Base-by-base conservation (phyloP, 2,888 invertebrate genomes). In the Blomia tropicalis region DNA sequence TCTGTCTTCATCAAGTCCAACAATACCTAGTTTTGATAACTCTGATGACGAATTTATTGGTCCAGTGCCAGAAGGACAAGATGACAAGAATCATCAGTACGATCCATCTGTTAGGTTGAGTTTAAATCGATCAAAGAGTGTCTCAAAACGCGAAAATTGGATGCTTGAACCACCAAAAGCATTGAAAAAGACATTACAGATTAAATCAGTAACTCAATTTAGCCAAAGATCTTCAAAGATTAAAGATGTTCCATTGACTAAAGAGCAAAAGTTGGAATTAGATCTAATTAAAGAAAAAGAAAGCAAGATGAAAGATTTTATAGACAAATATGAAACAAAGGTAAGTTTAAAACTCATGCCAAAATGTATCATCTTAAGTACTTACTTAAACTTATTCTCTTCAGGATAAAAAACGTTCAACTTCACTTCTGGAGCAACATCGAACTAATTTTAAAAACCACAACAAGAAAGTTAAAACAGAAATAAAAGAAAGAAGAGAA, bases 371-470 rank as follows among this genome's bases (percentile, higher is more conserved):
- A n/a, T n/a, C n/a, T n/a, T n/a, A n/a, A n/a, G 17, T 19, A 11
- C 25, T 47, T 47, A 14, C n/a, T 36, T 29, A 31, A 1, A 44
- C 31, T n/a, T 27, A 7, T 11, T 19, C 43, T 4, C 43, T 60
- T 53, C 23, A 54, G 30, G 44, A 41, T 3, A 29, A 19, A 17
- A 62, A 36, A 58, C 43, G 62, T 7, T 43, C 56, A 27, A 4
- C n/a, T 11, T 62, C 62, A 41, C 58, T 62, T 7, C 17, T 62
- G 7, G 62, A 62, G 25, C 27, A 51, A n/a, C 62, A 62, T 30
- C 23, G 25, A 22, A 11, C 56, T 5, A 30, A 56, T 36, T 30
- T 56, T 14, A 41, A 56, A 23, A 43, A 11, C 0, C 56, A 58
- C 23, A 62, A 62, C n/a, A 36, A 62, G 62, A 62, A 62, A 58